Conservation (phyloP, 2,888 invertebrate species). For the Timandra comae region DNA sequence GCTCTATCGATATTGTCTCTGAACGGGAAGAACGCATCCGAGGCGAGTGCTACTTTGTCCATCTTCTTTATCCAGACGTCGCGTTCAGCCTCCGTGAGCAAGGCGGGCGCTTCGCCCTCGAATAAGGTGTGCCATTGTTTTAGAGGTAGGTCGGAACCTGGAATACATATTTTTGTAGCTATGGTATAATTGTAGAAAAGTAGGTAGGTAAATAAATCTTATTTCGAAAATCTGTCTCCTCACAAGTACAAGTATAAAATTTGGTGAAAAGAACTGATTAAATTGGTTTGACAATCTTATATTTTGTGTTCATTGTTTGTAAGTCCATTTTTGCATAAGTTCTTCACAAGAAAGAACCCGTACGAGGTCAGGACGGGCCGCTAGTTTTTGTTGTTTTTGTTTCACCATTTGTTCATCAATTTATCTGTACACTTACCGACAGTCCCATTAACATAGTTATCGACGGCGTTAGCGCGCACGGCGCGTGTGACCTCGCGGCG, state of each 20-base stretch:
- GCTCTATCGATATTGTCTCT: constrained; percentile 97
- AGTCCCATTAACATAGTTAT: constrained; percentile 95
- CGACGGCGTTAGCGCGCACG: constrained; percentile 95
- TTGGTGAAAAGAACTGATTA: too few relatives aligned
- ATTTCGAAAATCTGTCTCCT: not conserved
- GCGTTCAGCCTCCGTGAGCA: constrained; percentile 81
- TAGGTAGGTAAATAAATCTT: too few relatives aligned
- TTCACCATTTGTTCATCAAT: too few relatives aligned
- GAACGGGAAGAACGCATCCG: constrained; percentile 99
- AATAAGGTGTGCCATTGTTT: constrained; percentile 85
- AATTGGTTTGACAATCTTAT: too few relatives aligned
- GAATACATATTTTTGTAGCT: not conserved
- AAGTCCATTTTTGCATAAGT: too few relatives aligned
- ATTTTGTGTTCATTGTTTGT: too few relatives aligned
- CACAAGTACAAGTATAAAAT: too few relatives aligned
- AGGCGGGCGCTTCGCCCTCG: constrained; percentile 79
- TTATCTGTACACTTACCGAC: constrained; percentile 77
- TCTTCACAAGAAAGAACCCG: too few relatives aligned
- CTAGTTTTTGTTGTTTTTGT: too few relatives aligned
- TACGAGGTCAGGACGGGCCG: too few relatives aligned
- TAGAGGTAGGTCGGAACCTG: constrained; percentile 88
- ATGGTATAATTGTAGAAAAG: too few relatives aligned
- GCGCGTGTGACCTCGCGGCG: constrained; percentile 91
- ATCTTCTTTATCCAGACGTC: constrained; percentile 82
- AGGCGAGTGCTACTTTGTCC: constrained; percentile 89